A percentile compares a stretch with the other conserved stretches of the same genome.
Conservation (phyloP, 53 echinoderm and acorn worm species). For the Paelopatides confundens region DNA sequence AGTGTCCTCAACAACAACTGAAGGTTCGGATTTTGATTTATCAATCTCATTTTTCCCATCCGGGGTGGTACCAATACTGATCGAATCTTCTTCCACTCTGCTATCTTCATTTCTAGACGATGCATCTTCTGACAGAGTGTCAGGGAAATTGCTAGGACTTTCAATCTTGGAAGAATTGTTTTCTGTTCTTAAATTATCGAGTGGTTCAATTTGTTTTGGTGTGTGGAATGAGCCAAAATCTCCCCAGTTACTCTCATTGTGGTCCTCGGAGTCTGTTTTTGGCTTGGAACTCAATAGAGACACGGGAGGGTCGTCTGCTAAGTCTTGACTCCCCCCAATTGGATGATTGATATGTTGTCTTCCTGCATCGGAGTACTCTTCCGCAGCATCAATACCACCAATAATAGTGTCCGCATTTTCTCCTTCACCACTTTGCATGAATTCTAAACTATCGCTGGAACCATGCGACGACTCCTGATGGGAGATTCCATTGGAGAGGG, state of each 20-base stretch:
- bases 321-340: neutral
- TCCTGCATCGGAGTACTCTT: neutral
- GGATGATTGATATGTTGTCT: neutral
- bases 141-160: neutral
- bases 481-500: slow-evolving; percentile 9
- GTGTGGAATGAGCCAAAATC: slow-evolving; percentile 19
- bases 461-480: neutral
- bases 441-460: slow-evolving; percentile 38
- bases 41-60: neutral
- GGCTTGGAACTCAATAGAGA: neutral
- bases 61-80: too few species aligned
- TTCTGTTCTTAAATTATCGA: neutral
- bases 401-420: neutral
- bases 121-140: neutral
- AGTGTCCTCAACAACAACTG: neutral
- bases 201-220: neutral
- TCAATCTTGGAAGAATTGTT: neutral
- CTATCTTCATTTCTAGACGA: neutral
- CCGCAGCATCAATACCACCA: neutral
- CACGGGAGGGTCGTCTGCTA: neutral
- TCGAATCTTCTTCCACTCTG: neutral
- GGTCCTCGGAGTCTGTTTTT: neutral
- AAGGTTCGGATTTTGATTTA: neutral
- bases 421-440: slow-evolving; percentile 3
- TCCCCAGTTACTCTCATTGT: neutral